Evolutionary conservation across 1,140 invertebrate species (phyloP).

Genomic region (Cataglyphis hispanica): DNA sequence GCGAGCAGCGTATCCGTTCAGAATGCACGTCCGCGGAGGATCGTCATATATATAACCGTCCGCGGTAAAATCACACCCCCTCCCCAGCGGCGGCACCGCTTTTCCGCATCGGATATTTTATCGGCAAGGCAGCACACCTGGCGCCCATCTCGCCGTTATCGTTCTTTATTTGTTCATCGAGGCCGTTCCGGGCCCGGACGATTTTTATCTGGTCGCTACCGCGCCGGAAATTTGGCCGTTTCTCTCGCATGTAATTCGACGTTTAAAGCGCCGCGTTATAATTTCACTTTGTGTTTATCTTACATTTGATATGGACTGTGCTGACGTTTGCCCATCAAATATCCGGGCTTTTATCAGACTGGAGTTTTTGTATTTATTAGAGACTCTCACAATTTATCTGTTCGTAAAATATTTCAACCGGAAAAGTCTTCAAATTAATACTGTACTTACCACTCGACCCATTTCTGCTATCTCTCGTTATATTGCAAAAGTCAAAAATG

Average conservation of each 20-base stretch:
- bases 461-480: not conserved
- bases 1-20: conserved; percentile 44
- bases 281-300: conserved; percentile 50
- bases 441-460: not conserved
- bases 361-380: conserved; percentile 14
- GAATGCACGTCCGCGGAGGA: conserved; percentile 50
- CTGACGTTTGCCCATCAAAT: conserved; percentile 5
- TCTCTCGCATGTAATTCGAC: conserved; percentile 38
- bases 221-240: conserved; percentile 39
- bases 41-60: conserved; percentile 30
- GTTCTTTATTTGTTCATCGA: conserved; percentile 66
- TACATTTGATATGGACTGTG: conserved; percentile 43
- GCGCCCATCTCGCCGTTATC: conserved; percentile 54
- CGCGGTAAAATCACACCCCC: conserved; percentile 56
- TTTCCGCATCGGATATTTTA: conserved; percentile 55
- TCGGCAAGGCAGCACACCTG: conserved; percentile 60
- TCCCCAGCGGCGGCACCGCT: not conserved
- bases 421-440: not conserved
- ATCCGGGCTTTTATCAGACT: conserved; percentile 32
- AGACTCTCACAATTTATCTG: conserved; percentile 19
- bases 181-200: conserved; percentile 6
- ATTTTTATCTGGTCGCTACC: conserved; percentile 38
- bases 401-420: not conserved
- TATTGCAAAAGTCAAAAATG: not conserved
- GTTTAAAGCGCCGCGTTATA: conserved; percentile 43